Conservation (phyloP, 2,797 vertebrate species). For the Cossypha heuglini region DNA sequence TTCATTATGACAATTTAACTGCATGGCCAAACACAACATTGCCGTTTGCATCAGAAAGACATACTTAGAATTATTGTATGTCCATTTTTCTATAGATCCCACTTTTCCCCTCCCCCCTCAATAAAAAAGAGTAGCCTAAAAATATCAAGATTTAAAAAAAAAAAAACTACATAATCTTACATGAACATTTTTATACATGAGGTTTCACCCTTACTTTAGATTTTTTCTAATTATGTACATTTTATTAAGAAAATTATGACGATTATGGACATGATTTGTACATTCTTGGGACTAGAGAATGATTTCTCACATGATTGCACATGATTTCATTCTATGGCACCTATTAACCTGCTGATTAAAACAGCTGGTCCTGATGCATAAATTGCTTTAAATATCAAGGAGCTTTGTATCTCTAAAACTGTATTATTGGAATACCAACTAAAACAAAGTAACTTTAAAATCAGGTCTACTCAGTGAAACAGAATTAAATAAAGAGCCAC, state of each 20-base stretch:
- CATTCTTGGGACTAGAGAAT: not conserved
- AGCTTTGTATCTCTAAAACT: not conserved
- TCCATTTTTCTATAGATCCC: not conserved
- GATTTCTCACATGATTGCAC: not conserved
- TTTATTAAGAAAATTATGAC: not conserved
- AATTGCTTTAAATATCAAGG: not conserved
- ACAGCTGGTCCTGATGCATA: not conserved
- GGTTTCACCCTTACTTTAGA: not conserved
- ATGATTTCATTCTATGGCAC: not conserved
- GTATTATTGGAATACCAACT: not conserved
- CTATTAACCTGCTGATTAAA: not conserved
- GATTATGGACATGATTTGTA: not conserved
- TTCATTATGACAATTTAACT: not conserved
- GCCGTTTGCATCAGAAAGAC: not conserved
- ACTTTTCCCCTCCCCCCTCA: fast-evolving
- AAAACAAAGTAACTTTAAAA: not conserved
- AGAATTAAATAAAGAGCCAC: not conserved
- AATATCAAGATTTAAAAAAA: not conserved
- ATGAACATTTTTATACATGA: not conserved
- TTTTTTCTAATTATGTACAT: not conserved
- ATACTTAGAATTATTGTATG: not conserved
- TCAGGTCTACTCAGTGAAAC: not conserved
- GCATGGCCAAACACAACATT: not conserved
- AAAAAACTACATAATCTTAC: not conserved
- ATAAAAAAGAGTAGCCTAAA: not conserved